Base-by-base conservation (phyloP, 2,888 invertebrate genomes). In the Ametastegia equiseti region DNA sequence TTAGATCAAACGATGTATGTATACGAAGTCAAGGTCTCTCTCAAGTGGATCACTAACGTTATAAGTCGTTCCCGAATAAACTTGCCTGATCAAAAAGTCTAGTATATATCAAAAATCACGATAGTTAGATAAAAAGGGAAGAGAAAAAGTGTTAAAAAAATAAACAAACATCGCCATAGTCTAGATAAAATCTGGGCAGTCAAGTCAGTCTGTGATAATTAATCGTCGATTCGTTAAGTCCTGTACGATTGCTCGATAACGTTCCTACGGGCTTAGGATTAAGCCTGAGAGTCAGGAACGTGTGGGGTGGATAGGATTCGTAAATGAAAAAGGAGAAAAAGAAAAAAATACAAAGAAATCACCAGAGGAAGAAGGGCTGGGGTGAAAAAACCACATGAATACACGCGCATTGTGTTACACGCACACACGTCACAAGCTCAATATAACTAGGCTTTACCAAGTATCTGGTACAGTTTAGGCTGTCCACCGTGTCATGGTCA, bases 181-280 rank as follows among this genome's bases (percentile, higher is more conserved):
- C 30, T 13, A 7, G 83, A 83, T 83, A 83, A 83, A 83, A 84
- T 85, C 84, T 81, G 73, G 42, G n/a, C 23, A 71, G 33, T 36
- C 69, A 57, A 65, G 11, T n/a, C 11, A 50, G n/a, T 69, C n/a
- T 19, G 80, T 80, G 71, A 84, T 86, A 86, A 89, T 90, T 89
- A 88, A 88, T 88, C 88, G 86, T 85, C 84, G 84, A 86, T 86
- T 87, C 85, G 86, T 87, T 87, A 86, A 89, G 87, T 87, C 86
- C 85, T 82, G 85, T 83, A 83, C 86, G 85, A 86, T 85, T 82
- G 85, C 81, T 87, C 86, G 85, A 87, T 88, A 86, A 84, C 84
- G 84, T 71, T 67, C 75, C 83, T 54, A 81, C 75, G 69, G 67
- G 80, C 78, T 77, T 84, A 71, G 69, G 84, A 82, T 84, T 84